Conservation (phyloP, 2,113 vertebrate species). For the Phasianus colchicus region DNA sequence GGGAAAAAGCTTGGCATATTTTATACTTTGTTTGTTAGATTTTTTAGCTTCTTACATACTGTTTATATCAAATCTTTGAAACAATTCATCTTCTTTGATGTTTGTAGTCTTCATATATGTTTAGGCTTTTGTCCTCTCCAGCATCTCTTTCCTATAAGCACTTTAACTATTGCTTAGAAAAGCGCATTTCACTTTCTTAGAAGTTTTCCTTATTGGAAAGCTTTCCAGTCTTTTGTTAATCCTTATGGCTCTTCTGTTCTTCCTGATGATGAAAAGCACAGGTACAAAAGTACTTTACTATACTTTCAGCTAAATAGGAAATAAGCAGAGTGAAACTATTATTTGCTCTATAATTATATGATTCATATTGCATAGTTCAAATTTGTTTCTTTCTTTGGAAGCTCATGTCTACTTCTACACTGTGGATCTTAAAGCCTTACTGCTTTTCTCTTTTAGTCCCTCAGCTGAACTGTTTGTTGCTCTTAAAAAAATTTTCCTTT, state of each 20-base stretch:
- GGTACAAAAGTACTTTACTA: background rate
- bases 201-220: background rate
- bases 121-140: background rate
- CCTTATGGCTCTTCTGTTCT: background rate
- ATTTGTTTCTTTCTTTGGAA: background rate
- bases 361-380: background rate
- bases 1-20: background rate
- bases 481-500: background rate
- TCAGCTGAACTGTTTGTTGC: background rate
- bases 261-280: background rate
- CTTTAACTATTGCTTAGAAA: background rate
- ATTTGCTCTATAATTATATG: background rate
- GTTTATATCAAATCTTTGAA: conserved; percentile 42
- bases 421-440: background rate
- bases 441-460: background rate
- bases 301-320: conserved; percentile 9
- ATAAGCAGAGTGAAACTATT: background rate
- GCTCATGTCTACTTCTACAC: background rate
- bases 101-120: background rate
- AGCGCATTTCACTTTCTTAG: background rate
- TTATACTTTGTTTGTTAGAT: background rate
- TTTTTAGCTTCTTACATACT: background rate
- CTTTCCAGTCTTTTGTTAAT: background rate
- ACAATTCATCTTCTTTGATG: background rate
- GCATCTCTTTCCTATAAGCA: background rate